Evolutionary conservation across 1,140 invertebrate species (phyloP).

Genomic region (Achatina immaculata): DNA sequence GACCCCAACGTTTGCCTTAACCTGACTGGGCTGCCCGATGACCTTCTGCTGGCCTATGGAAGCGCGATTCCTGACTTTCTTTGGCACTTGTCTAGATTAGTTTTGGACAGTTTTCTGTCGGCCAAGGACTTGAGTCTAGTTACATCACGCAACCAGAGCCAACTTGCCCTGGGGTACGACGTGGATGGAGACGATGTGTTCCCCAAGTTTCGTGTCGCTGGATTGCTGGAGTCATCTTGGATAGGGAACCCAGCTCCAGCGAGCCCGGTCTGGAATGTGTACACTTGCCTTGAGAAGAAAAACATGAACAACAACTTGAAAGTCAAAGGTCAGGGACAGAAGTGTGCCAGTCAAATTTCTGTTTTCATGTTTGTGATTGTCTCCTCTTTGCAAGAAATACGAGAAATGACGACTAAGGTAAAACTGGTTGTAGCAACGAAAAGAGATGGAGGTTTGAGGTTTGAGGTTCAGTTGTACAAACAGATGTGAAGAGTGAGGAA

Average conservation of each 20-base stretch:
- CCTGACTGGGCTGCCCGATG: background rate
- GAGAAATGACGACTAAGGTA: too few species aligned
- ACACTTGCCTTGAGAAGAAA: constrained; percentile 44
- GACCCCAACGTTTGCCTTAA: constrained; percentile 26
- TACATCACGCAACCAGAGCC: constrained; percentile 29
- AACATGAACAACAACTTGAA: constrained; percentile 46
- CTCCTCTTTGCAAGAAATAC: too few species aligned
- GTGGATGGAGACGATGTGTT: background rate
- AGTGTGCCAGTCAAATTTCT: too few species aligned
- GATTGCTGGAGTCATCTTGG: constrained; percentile 2
- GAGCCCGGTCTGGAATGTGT: constrained; percentile 35
- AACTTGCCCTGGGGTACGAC: constrained; percentile 36
- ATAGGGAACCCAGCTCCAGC: background rate
- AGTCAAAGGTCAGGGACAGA: constrained; percentile 38
- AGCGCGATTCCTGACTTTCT: constrained; percentile 27
- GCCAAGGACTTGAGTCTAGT: constrained; percentile 33
- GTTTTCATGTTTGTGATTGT: too few species aligned
- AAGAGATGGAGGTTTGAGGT: too few species aligned
- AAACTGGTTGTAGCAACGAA: too few species aligned
- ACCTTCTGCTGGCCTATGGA: constrained; percentile 18
- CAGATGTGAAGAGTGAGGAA: too few species aligned
- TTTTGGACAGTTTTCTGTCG: constrained; percentile 14
- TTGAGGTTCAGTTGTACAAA: too few species aligned
- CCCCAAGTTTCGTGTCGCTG: background rate
- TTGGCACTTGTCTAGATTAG: constrained; percentile 5